These are phyloP conservation scores for Brachionus plicatilis DNA, from an alignment of 1,140 invertebrate species.

Conservation along the genomic window DNA sequence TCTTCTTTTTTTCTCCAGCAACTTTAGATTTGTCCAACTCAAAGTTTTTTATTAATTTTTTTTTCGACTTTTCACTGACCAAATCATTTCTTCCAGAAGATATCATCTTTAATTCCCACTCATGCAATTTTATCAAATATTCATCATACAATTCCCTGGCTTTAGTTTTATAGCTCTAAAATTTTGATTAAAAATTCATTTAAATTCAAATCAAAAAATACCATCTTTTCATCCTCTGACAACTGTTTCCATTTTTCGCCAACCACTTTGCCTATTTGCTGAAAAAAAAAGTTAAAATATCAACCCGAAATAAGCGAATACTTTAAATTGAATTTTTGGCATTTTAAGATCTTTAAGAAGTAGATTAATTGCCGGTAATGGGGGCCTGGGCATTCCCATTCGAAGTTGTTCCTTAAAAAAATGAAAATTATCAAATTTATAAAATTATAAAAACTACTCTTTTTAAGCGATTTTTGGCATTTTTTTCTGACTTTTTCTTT, in stretches of 20 bases:
- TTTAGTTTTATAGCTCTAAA: background rate
- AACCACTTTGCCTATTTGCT: background rate
- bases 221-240: background rate
- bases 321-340: background rate
- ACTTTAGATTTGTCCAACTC: background rate
- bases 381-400: background rate
- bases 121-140: background rate
- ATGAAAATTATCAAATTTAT: background rate
- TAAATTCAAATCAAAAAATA: background rate
- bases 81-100: background rate
- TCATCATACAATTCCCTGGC: background rate
- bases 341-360: background rate
- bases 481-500: background rate
- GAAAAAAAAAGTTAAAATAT: background rate
- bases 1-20: background rate
- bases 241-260: background rate
- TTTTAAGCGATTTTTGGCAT: background rate
- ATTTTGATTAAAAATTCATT: background rate
- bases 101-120: background rate
- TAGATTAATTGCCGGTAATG: background rate
- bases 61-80: background rate
- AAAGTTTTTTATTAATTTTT: background rate
- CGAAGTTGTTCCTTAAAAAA: background rate
- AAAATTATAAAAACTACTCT: background rate
- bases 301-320: background rate